Evolutionary conservation across 2,888 invertebrate species (phyloP).

Genomic region (Aleiodes leptofemur): DNA sequence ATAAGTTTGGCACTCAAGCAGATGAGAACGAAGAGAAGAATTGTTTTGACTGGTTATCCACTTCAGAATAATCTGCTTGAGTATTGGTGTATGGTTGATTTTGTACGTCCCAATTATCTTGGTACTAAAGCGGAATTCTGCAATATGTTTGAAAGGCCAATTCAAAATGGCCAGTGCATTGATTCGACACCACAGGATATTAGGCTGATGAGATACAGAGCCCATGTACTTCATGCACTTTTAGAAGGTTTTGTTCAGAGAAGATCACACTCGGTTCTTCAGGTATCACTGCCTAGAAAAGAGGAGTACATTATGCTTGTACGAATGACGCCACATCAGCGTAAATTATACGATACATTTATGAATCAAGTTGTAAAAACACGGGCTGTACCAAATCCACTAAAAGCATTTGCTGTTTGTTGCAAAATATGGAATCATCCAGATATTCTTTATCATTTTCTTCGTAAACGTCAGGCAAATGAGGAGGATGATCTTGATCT

Average conservation of each 20-base stretch:
- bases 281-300: slow-evolving; percentile 94
- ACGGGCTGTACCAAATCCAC: slow-evolving; percentile 92
- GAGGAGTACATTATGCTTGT: slow-evolving; percentile 95
- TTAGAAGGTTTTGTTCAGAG: slow-evolving; percentile 97
- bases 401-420: slow-evolving; percentile 98
- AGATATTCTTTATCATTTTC: slow-evolving; percentile 91
- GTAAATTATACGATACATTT: slow-evolving; percentile 92
- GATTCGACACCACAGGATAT: slow-evolving; percentile 97
- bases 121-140: slow-evolving; percentile 98
- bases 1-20: slow-evolving; percentile 96
- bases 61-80: slow-evolving; percentile 97
- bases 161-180: slow-evolving; percentile 98
- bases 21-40: slow-evolving; percentile 93
- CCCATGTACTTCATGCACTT: slow-evolving; percentile 96
- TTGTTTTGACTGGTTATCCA: slow-evolving; percentile 98
- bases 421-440: slow-evolving; percentile 99
- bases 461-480: slow-evolving; percentile 87
- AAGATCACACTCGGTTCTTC: slow-evolving; percentile 94
- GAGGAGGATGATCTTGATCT: slow-evolving; percentile 88
- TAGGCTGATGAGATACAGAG: slow-evolving; percentile 94
- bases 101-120: slow-evolving; percentile 97
- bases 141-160: slow-evolving; percentile 99
- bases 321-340: slow-evolving; percentile 91
- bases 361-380: slow-evolving; percentile 94
- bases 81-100: slow-evolving; percentile 99